Conservation (phyloP, 2,113 vertebrate species). For the Sinosuthora webbiana region DNA sequence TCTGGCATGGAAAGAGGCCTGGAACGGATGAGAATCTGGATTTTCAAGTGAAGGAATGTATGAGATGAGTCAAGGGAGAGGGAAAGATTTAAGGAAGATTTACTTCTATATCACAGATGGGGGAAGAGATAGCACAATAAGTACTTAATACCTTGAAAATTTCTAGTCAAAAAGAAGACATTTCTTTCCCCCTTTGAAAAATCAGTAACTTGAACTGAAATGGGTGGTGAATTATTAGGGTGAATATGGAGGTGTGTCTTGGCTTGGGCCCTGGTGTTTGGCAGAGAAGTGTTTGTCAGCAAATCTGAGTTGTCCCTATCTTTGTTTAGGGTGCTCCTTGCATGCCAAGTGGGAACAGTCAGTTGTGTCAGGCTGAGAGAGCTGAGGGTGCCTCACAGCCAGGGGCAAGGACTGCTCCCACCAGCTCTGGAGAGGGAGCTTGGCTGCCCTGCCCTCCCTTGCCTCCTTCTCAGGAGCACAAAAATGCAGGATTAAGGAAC, state of each 20-base stretch:
- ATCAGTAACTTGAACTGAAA: background rate
- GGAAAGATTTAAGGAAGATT: slow-evolving; percentile 30
- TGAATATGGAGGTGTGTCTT: background rate
- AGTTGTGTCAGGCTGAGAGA: background rate
- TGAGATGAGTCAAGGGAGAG: slow-evolving; percentile 30
- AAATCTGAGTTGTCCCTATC: background rate
- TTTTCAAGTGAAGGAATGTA: slow-evolving; percentile 9
- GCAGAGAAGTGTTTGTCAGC: background rate
- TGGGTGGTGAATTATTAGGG: background rate
- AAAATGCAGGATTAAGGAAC: background rate
- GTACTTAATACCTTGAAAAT: background rate
- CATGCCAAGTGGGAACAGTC: background rate
- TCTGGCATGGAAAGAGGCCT: slow-evolving; percentile 11
- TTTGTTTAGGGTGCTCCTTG: background rate
- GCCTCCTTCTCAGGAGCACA: background rate
- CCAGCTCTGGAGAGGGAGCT: background rate
- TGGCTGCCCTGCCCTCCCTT: background rate
- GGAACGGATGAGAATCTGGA: slow-evolving; percentile 30
- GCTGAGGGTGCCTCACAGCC: background rate
- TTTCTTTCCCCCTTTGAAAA: background rate
- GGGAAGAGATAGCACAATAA: background rate
- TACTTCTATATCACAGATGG: slow-evolving; percentile 3
- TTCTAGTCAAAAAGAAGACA: background rate
- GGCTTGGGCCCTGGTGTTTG: background rate
- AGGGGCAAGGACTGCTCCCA: accelerated